Percentiles rank a stretch among this genome's conserved stretches.
These are phyloP conservation scores for Sebastes vulpes DNA, from an alignment of 2,797 vertebrate species.

Conservation along the genomic window DNA sequence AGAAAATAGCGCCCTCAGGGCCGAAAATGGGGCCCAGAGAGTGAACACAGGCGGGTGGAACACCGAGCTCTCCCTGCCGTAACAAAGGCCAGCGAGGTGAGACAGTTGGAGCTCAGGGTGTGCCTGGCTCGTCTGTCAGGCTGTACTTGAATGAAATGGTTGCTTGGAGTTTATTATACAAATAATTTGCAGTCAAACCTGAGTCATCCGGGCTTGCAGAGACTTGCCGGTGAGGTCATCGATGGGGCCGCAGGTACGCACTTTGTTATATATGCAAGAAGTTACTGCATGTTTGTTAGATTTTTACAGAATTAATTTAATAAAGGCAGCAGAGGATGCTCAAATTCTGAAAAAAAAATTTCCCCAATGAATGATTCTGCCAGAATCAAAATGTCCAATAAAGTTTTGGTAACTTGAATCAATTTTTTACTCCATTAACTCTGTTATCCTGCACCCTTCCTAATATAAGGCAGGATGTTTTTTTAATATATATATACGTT, in stretches of 20 bases:
- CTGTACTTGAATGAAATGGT: conserved; percentile 53
- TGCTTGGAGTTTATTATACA: conserved; percentile 49
- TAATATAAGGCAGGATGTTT: not conserved
- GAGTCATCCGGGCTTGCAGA: conserved; percentile 50
- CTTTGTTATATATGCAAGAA: not conserved
- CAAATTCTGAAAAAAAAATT: fast-evolving
- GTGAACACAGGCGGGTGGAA: conserved; percentile 44
- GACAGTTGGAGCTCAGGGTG: conserved; percentile 76
- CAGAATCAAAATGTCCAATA: not conserved
- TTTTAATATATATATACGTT: no score
- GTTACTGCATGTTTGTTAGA: not conserved
- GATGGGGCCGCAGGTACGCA: not conserved
- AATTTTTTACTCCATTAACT: not conserved
- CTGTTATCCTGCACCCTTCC: no score
- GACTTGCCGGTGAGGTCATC: conserved; percentile 41
- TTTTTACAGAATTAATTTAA: not conserved
- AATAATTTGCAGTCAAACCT: conserved; percentile 28
- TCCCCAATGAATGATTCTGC: not conserved
- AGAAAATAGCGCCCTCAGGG: conserved; percentile 36
- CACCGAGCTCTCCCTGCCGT: conserved; percentile 1
- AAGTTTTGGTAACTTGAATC: not conserved
- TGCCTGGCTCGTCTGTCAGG: conserved; percentile 67
- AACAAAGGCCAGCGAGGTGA: conserved; percentile 63
- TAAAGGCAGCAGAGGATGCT: not conserved
- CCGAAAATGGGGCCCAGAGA: conserved; percentile 22